These are phyloP conservation scores for Auanema sp. DNA, from an alignment of 2,888 invertebrate genomes.

Conservation along the genomic window DNA sequence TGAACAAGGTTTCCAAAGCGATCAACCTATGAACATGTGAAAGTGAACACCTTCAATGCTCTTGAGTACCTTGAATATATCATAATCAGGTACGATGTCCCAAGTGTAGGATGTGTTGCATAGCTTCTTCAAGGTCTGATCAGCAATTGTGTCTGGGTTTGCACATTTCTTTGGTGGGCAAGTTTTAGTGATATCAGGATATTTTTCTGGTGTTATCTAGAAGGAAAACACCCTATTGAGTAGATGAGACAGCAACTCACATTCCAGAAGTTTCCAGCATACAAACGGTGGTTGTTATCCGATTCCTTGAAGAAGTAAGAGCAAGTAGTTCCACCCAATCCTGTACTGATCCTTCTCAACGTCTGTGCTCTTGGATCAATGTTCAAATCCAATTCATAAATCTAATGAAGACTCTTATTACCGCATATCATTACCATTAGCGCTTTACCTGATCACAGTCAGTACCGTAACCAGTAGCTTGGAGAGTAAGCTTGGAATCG, in stretches of 20 bases:
- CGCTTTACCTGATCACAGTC: conserved; percentile 49
- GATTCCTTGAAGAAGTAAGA: conserved; percentile 52
- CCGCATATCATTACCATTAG: background rate
- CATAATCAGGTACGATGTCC: conserved; percentile 56
- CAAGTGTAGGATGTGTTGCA: conserved; percentile 57
- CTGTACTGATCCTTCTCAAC: conserved; percentile 43
- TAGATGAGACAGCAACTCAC: conserved; percentile 9
- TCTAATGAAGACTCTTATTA: conserved; percentile 26
- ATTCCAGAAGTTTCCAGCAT: conserved; percentile 57
- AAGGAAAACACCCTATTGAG: background rate
- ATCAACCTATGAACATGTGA: conserved; percentile 37
- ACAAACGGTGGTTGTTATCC: conserved; percentile 53
- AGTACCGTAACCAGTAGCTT: conserved; percentile 55
- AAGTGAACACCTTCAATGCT: background rate
- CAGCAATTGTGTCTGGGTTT: conserved; percentile 26
- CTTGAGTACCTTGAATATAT: conserved; percentile 49
- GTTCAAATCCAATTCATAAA: conserved; percentile 56
- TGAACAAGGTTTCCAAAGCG: conserved; percentile 55
- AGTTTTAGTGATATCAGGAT: conserved; percentile 38
- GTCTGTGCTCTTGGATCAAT: conserved; percentile 36
- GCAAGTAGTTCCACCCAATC: conserved; percentile 56
- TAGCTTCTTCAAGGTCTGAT: conserved; percentile 35
- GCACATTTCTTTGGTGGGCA: conserved; percentile 51
- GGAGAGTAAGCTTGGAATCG: conserved; percentile 52
- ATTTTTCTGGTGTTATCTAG: background rate